Evolutionary conservation across 1,140 invertebrate species (phyloP).

Genomic region (Caenorhabditis brenneri): DNA sequence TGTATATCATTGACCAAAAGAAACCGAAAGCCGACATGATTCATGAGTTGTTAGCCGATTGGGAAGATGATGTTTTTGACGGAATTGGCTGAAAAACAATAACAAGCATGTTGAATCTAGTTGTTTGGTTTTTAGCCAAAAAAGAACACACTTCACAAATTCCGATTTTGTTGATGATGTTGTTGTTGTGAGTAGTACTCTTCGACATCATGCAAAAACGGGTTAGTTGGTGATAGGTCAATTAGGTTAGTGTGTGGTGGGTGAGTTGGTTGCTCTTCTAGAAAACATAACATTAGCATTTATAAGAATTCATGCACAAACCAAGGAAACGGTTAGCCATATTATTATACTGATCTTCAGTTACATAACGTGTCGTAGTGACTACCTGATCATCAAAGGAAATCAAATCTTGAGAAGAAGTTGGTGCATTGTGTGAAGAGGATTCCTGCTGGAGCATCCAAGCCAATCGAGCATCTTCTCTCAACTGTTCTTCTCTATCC

Average conservation of each 20-base stretch:
- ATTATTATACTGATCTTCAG: slow-evolving; percentile 19
- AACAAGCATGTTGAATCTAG: not conserved
- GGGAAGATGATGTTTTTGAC: not conserved
- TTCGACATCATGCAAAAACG: slow-evolving; percentile 30
- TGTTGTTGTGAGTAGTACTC: slow-evolving; percentile 5
- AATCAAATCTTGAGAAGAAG: not conserved
- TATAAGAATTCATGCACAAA: not conserved
- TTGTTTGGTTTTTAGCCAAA: not conserved
- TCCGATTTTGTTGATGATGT: not conserved
- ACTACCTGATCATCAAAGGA: slow-evolving; percentile 1
- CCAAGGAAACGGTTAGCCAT: slow-evolving; percentile 15
- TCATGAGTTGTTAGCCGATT: slow-evolving; percentile 19
- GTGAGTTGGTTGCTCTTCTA: slow-evolving; percentile 1
- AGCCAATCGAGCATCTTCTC: not conserved
- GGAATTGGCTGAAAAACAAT: slow-evolving; percentile 5
- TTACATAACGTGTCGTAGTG: not conserved
- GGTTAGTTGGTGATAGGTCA: slow-evolving; percentile 16
- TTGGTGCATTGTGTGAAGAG: not conserved
- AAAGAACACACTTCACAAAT: not conserved
- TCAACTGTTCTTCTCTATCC: slow-evolving; percentile 28
- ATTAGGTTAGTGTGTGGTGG: not conserved
- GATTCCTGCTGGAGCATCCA: not conserved
- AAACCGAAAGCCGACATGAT: slow-evolving; percentile 28
- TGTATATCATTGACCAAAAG: not conserved
- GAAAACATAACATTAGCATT: not conserved